Evolutionary conservation across 2,797 vertebrate genomes (phyloP).

Genomic region (Gymnothorax reevesii): DNA sequence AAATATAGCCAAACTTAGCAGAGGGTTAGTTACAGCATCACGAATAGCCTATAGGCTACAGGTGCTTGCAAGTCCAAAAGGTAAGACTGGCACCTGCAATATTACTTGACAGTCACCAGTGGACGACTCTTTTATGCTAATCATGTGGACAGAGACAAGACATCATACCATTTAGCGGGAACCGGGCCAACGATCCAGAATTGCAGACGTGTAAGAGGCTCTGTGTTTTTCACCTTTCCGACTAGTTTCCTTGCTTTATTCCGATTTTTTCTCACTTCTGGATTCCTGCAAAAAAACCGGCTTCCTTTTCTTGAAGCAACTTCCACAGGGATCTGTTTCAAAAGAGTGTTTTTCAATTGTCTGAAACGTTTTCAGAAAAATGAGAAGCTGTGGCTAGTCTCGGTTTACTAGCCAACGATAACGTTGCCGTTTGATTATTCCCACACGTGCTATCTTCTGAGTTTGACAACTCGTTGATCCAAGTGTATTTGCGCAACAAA

Average conservation of each 20-base stretch:
- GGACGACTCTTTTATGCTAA: not conserved
- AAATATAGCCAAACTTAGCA: not conserved
- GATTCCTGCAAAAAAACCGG: not conserved
- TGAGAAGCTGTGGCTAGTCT: not conserved
- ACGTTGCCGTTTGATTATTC: not conserved
- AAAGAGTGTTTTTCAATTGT: not conserved
- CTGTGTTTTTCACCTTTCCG: not conserved
- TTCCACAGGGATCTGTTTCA: not conserved
- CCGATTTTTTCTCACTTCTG: not conserved
- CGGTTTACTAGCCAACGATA: not conserved
- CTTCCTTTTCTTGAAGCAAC: not conserved
- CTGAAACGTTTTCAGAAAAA: not conserved
- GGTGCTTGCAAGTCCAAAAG: not conserved
- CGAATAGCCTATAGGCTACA: not conserved
- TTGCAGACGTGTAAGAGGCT: not conserved
- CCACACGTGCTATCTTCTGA: not conserved
- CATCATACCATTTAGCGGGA: constrained; percentile 6
- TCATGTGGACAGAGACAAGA: not conserved
- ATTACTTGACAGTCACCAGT: not conserved
- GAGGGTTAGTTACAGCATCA: not conserved
- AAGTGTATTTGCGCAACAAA: constrained; percentile 6
- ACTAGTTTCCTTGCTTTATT: not conserved
- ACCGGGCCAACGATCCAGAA: not conserved
- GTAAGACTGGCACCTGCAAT: no score
- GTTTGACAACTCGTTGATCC: not conserved